Percentiles rank a stretch among this genome's conserved stretches.
Conservation (phyloP, 1,140 invertebrate species). For the Eufriesea mexicana region DNA sequence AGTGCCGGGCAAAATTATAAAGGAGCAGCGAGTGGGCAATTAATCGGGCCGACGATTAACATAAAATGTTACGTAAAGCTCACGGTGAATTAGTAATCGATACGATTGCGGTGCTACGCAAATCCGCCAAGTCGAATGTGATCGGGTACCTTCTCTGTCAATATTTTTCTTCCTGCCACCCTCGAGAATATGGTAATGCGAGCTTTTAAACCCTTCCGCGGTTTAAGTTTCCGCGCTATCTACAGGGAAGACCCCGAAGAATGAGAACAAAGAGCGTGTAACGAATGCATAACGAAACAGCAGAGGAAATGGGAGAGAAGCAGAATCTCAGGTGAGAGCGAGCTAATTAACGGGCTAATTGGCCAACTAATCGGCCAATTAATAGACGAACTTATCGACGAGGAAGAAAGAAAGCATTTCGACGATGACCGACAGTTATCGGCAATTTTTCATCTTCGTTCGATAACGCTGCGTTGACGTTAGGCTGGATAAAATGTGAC, state of each 20-base stretch:
- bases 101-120: neutral
- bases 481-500: neutral
- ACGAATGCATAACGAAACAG: neutral
- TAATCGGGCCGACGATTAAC: neutral
- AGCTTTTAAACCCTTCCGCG: neutral
- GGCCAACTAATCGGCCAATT: too few relatives aligned
- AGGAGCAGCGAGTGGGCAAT: neutral
- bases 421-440: neutral
- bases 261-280: slow-evolving; percentile 5
- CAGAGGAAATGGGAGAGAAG: neutral
- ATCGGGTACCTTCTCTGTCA: neutral
- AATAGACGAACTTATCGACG: too few relatives aligned
- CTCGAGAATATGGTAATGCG: neutral
- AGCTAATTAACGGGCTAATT: neutral
- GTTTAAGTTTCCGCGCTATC: neutral
- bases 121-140: neutral
- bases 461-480: neutral
- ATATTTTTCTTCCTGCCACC: slow-evolving; percentile 31
- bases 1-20: neutral
- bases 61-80: neutral
- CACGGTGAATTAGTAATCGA: slow-evolving; percentile 6
- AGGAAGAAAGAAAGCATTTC: neutral
- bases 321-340: neutral
- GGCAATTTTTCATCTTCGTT: neutral
- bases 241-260: neutral